Evolutionary conservation across 2,797 vertebrate species (phyloP).

Genomic region (Tiaroga cobitis): DNA sequence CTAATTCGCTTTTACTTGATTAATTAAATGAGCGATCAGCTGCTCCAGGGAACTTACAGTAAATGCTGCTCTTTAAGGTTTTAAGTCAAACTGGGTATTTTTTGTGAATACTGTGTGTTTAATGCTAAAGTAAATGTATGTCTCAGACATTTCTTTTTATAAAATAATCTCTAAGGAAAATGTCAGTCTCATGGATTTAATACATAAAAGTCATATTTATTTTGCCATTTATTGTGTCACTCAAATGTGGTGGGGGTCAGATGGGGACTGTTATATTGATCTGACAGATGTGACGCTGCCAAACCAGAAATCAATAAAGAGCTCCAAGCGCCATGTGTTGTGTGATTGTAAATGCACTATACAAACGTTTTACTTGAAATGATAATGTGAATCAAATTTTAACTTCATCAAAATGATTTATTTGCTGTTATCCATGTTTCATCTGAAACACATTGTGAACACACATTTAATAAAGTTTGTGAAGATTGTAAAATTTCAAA

Average conservation of each 20-base stretch:
- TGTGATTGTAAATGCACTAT: conserved; percentile 2
- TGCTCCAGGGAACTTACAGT: neutral
- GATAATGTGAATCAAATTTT: conserved; percentile 12
- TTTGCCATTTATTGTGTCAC: neutral
- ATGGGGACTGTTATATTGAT: conserved; percentile 16
- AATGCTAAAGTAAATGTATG: neutral
- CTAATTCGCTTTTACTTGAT: neutral
- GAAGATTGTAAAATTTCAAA: conserved; percentile 14
- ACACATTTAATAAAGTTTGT: conserved; percentile 5
- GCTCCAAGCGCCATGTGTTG: conserved; percentile 15
- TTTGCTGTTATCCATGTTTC: neutral
- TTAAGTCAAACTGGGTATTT: neutral
- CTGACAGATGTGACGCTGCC: neutral
- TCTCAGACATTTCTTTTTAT: neutral
- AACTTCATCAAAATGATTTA: conserved; percentile 15
- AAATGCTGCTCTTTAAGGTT: neutral
- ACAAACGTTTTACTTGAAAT: conserved; percentile 5
- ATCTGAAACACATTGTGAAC: conserved; percentile 20
- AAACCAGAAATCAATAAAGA: conserved; percentile 31
- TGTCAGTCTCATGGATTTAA: neutral
- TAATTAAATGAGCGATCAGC: neutral
- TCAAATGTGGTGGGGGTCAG: conserved; percentile 2
- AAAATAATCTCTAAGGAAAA: neutral
- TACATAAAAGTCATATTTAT: neutral
- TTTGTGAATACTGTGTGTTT: neutral